These are phyloP conservation scores for Thunnus albacares DNA, from an alignment of 2,797 vertebrate species.

Conservation along the genomic window DNA sequence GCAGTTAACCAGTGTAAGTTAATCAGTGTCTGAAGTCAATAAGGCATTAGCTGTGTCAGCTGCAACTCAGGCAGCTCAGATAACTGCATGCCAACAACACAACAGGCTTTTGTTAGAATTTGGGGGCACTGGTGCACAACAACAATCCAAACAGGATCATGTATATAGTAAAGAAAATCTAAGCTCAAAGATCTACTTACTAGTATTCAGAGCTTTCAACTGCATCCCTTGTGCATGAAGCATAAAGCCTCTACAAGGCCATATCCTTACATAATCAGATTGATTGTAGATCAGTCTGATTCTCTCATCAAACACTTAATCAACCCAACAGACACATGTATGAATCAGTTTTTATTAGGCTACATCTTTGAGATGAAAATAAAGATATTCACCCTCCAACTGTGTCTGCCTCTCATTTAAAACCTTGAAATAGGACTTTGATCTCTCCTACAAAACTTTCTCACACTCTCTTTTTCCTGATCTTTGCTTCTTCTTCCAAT, in stretches of 20 bases:
- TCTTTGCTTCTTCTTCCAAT: constrained; percentile 39
- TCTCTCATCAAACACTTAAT: constrained; percentile 12
- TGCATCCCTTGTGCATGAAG: constrained; percentile 8
- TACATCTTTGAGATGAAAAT: constrained; percentile 13
- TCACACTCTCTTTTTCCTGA: constrained; percentile 25
- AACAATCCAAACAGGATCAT: background rate
- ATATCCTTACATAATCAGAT: background rate
- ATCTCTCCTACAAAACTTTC: constrained; percentile 31
- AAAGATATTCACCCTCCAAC: background rate
- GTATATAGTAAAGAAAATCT: background rate
- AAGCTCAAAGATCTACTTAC: background rate
- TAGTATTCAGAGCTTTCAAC: background rate
- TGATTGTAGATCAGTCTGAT: background rate
- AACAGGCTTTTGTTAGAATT: constrained; percentile 10
- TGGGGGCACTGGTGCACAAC: constrained; percentile 14
- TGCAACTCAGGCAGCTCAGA: constrained; percentile 55
- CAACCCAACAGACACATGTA: background rate
- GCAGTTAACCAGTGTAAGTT: constrained; percentile 50
- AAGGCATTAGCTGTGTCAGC: constrained; percentile 58
- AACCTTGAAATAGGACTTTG: constrained; percentile 29
- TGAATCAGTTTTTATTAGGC: constrained; percentile 19
- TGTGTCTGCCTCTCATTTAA: constrained; percentile 32
- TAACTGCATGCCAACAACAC: constrained; percentile 38
- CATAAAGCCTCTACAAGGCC: background rate
- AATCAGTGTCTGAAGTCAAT: constrained; percentile 74